A percentile compares a stretch with the other conserved stretches of the same genome.
These are phyloP conservation scores for Glossophaga mutica DNA, from an alignment of 2,797 vertebrate species.

Conservation along the genomic window DNA sequence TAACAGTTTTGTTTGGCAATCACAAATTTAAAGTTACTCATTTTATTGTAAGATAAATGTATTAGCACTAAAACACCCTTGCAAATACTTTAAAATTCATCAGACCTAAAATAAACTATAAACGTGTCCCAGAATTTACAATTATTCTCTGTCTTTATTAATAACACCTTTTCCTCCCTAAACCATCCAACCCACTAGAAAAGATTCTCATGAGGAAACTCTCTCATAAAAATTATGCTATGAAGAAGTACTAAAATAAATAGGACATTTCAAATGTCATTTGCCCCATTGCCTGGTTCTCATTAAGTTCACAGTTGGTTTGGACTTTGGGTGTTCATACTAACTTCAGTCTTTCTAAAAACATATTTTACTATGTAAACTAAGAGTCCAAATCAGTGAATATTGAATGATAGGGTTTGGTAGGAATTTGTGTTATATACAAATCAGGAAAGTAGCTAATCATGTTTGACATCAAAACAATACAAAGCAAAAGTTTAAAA, in stretches of 20 bases:
- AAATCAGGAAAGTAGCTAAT: constrained; percentile 47
- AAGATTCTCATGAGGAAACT: background rate
- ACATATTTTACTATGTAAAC: background rate
- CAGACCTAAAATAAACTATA: background rate
- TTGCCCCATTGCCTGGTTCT: background rate
- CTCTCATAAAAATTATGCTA: background rate
- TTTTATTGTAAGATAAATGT: background rate
- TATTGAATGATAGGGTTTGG: background rate
- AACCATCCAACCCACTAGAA: background rate
- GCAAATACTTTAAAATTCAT: background rate
- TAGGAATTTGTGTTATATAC: constrained; percentile 49
- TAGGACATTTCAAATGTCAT: background rate
- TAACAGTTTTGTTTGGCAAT: background rate
- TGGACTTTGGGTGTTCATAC: background rate
- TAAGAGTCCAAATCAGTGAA: constrained; percentile 27
- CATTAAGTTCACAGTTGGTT: background rate
- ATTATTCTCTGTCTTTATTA: background rate
- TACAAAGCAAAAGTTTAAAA: constrained; percentile 47
- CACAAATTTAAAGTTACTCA: background rate
- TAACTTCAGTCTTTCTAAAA: constrained; percentile 17
- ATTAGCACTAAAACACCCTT: background rate
- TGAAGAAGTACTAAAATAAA: background rate
- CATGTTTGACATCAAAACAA: constrained; percentile 54
- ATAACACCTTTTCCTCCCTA: background rate
- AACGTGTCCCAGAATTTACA: background rate